These are phyloP conservation scores for Acleris emargana DNA, from an alignment of 2,888 invertebrate species.

Conservation along the genomic window DNA sequence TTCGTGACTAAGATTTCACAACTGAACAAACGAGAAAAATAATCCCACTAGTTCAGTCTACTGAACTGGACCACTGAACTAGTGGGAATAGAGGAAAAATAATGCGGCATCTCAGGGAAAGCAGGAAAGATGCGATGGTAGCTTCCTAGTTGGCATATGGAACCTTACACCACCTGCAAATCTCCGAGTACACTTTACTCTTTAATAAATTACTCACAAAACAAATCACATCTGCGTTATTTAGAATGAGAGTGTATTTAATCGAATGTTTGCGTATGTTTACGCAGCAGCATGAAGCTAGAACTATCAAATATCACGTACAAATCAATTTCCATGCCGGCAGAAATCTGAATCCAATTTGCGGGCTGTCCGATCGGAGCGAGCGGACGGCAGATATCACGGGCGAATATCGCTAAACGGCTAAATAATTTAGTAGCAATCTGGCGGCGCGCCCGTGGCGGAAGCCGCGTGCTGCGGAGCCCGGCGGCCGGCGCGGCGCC, in stretches of 20 bases:
- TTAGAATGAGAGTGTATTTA: neutral
- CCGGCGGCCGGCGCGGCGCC: constrained; percentile 18
- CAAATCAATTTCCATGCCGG: constrained; percentile 78
- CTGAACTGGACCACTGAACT: too few relatives aligned
- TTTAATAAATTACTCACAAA: neutral
- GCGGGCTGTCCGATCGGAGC: constrained; percentile 78
- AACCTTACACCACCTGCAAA: too few relatives aligned
- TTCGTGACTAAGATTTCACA: too few relatives aligned
- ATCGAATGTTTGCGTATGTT: constrained; percentile 45
- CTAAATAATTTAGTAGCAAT: constrained; percentile 82
- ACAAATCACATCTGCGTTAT: neutral
- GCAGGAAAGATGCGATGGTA: too few relatives aligned
- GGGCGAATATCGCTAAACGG: constrained; percentile 81
- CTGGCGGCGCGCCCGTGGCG: constrained; percentile 57
- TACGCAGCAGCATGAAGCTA: constrained; percentile 56
- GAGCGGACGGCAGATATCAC: constrained; percentile 70
- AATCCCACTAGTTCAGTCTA: too few relatives aligned
- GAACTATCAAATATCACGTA: constrained; percentile 77
- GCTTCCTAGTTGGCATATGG: too few relatives aligned
- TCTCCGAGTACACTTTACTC: too few relatives aligned
- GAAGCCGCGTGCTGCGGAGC: constrained; percentile 49
- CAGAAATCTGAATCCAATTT: constrained; percentile 83
- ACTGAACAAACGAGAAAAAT: too few relatives aligned
- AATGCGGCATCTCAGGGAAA: too few relatives aligned
- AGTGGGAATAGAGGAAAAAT: too few relatives aligned